Base-by-base conservation (phyloP, 2,113 vertebrate genomes). In the Hydrochoerus hydrochaeris region DNA sequence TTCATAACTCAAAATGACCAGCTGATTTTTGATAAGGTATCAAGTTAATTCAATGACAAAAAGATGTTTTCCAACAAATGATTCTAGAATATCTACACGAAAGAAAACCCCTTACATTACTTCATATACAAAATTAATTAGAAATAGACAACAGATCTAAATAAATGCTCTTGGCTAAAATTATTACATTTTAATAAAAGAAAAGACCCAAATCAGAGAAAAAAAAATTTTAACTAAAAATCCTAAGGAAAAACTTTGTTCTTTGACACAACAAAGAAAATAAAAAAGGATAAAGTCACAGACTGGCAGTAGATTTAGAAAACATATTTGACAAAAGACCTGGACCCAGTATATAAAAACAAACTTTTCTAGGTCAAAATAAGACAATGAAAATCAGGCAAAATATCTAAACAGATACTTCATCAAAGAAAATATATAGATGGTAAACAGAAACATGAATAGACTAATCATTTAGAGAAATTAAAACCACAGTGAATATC, bases 351-450 rank as follows among this genome's bases (percentile, higher is more conserved):
- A 83, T 38, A 93, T 80, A 85, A 24, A 65, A 94, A 84, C 20
- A 89, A 71, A 20, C 77, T 88, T 49, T 92, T 69, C 4, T 7
- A 92, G 46, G 41, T 67, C 82, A 84, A 92, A 91, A 73, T 81
- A 78, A 80, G n/a, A 93, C 20, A 80, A 41, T 71, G 52, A 69
- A 75, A 92, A 49, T 60, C 19, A 24, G 46, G 16, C n/a, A 92
- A 92, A 90, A 84, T 32, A 87, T 41, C n/a, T 94, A 41, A 95
- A 97, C 3, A 83, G n/a, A 60, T 41, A 96, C 46, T 94, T 95
- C 20, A 95, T 30, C 35, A 69, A 73, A 54, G 46, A 85, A 83
- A 85, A 78, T 24, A 92, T 0, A 89, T 0, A 93, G 4, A 80
- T 63, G 11, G 26, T 26, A 96, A 88, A 73, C 69, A 49, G 82